Evolutionary conservation across 2,113 vertebrate species (phyloP), one percentile per base, ranked within the genome.

Genomic region (Prietella phreatophila): DNA sequence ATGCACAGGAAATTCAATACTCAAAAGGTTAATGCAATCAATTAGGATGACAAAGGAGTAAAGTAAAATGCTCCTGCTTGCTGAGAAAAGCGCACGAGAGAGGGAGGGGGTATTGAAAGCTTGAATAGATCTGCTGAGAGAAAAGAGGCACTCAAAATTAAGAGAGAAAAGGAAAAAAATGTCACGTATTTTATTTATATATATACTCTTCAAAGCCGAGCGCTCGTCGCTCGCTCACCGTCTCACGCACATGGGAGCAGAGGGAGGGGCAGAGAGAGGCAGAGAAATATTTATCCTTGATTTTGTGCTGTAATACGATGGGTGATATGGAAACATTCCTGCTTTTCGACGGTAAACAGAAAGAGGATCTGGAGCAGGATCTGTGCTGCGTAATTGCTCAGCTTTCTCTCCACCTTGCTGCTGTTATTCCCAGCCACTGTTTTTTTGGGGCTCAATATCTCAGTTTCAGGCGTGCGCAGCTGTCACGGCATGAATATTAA

Each of bases 21-120:
- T 97, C 97, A 97, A 99, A 99, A 99, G 98, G 98, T 99, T 99
- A 99, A 99, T 99, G 97, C 97, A 99, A 99, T 99, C 98, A 99
- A 99, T 99, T 99, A 99, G 96, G 97, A 98, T 98, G 97, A 99
- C 97, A 98, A 98, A 98, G 97, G 97, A 98, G 97, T 97, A 96
- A 98, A 98, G 97, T 97, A 97, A 98, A 98, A 97, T 97, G 97
- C 97, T 97, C 95, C 95, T 97, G 97, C 97, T 97, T 92, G 96
- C 97, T 97, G 95, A 96, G 96, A 96, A 95, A 93, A 95, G 95
- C 93, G 93, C 94, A 93, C 92, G 94, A 94, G 94, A 94, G 94
- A 94, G 94, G 91, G 90, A 93, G 92, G 89, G 92, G 91, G 94
- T 89, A 93, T 94, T 95, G 95, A 95, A 96, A 96, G 95, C 94